Evolutionary conservation across 2,888 invertebrate genomes (phyloP).

Genomic region (Drosophila pseudotalamancana): DNA sequence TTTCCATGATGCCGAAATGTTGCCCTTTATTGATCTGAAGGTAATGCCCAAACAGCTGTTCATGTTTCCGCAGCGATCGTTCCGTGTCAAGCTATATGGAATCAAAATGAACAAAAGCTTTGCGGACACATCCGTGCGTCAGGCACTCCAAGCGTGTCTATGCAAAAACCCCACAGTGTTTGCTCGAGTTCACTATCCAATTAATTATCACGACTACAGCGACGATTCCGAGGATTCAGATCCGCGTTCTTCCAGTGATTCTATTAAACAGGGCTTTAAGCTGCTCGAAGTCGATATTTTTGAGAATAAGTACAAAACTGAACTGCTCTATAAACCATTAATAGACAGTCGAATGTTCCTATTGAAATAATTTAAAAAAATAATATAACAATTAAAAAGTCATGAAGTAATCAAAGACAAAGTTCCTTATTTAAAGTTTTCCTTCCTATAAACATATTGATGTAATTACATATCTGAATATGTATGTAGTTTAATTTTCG

Average conservation of each 20-base stretch:
- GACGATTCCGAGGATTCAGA: not conserved
- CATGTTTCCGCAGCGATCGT: slow-evolving; percentile 85
- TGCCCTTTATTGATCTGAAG: slow-evolving; percentile 85
- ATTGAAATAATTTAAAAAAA: not conserved
- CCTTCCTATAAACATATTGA: not conserved
- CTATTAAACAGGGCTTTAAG: not conserved
- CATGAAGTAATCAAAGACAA: not conserved
- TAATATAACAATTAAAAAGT: not conserved
- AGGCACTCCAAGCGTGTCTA: slow-evolving; percentile 61
- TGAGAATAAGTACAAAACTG: slow-evolving; percentile 12
- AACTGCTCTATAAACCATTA: slow-evolving; percentile 48
- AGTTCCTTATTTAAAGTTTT: not conserved
- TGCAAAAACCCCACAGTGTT: slow-evolving; percentile 47
- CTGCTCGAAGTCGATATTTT: slow-evolving; percentile 55
- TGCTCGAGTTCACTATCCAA: slow-evolving; percentile 66
- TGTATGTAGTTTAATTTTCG: slow-evolving; percentile 34
- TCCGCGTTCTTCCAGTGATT: slow-evolving; percentile 1
- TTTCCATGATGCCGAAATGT: slow-evolving; percentile 88
- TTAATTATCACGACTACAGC: slow-evolving; percentile 13
- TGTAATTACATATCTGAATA: slow-evolving; percentile 39
- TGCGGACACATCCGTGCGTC: slow-evolving; percentile 77
- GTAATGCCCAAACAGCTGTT: slow-evolving; percentile 85
- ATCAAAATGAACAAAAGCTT: slow-evolving; percentile 82
- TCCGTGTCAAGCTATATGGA: slow-evolving; percentile 85
- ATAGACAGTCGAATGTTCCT: slow-evolving; percentile 37